phyloP scores from a whole-genome alignment of 2,113 vertebrate genomes.

The Perognathus longimembris region DNA sequence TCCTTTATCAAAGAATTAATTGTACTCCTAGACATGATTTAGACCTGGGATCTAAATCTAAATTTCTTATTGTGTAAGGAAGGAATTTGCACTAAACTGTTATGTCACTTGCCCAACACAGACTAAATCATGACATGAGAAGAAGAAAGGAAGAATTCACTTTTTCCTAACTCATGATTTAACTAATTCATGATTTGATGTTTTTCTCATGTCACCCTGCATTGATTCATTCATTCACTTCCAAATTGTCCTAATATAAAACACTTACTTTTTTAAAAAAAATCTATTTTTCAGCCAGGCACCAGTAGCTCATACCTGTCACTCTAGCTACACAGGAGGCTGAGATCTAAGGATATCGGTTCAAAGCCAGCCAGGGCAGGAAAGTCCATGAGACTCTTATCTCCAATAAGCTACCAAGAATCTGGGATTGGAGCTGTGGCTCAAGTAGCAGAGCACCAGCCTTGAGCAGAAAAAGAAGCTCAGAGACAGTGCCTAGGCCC shows the following conservation, averaged over 20 bases:
- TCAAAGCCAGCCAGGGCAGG: too few species aligned
- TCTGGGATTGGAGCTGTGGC: too few species aligned
- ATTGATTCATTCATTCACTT: conserved; percentile 29
- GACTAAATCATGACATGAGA: neutral
- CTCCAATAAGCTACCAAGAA: too few species aligned
- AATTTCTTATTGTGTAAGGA: conserved; percentile 35
- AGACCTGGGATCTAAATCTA: neutral
- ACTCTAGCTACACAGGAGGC: neutral
- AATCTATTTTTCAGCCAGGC: too few species aligned
- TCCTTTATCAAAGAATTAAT: conserved; percentile 6
- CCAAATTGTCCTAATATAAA: conserved; percentile 55
- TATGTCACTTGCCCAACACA: neutral
- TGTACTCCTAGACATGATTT: conserved; percentile 45
- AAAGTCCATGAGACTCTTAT: too few species aligned
- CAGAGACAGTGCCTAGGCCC: too few species aligned
- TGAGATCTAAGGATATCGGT: too few species aligned
- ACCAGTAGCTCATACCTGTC: too few species aligned
- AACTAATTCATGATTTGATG: conserved; percentile 10
- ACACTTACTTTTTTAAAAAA: neutral
- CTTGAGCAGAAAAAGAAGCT: too few species aligned
- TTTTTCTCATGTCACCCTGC: conserved; percentile 24
- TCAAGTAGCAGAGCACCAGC: too few species aligned
- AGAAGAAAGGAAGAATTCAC: neutral
- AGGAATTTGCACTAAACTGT: neutral
- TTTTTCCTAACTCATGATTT: conserved; percentile 30